These are phyloP conservation scores for Lepidotrigona ventralis DNA, from an alignment of 1,140 invertebrate species.

Conservation along the genomic window DNA sequence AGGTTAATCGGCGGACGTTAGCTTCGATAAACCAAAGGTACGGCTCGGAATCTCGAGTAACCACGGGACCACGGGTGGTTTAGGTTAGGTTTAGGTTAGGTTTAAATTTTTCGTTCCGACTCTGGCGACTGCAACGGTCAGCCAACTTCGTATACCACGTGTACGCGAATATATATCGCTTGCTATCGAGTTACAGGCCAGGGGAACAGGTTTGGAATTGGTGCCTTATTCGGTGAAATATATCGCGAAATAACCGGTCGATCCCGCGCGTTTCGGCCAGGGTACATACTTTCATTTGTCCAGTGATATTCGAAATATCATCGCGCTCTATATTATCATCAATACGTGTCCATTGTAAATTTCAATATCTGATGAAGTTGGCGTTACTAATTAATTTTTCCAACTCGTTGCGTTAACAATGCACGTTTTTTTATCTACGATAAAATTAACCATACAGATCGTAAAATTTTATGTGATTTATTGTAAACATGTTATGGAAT, in stretches of 20 bases:
- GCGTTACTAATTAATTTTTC: too few relatives aligned
- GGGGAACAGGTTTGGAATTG: slow-evolving; percentile 55
- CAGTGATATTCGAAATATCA: not conserved
- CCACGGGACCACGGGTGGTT: slow-evolving; percentile 27
- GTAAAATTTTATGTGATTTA: too few relatives aligned
- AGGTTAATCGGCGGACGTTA: slow-evolving; percentile 22
- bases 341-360: too few relatives aligned
- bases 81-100: too few relatives aligned
- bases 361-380: too few relatives aligned
- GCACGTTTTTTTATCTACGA: too few relatives aligned
- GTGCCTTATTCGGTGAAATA: slow-evolving; percentile 36
- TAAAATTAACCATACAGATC: too few relatives aligned
- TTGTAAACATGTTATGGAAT: too few relatives aligned
- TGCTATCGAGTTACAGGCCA: slow-evolving; percentile 49
- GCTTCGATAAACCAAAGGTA: not conserved
- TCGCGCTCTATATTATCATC: too few relatives aligned
- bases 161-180: slow-evolving; percentile 46
- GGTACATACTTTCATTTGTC: not conserved
- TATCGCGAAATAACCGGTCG: not conserved
- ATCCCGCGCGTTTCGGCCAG: too few relatives aligned
- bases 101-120: slow-evolving; percentile 16
- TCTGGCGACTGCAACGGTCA: slow-evolving; percentile 28
- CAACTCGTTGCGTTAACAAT: too few relatives aligned
- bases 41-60: slow-evolving; percentile 11
- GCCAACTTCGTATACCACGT: slow-evolving; percentile 15